Percentiles rank a stretch among this genome's conserved stretches.
These are phyloP conservation scores for Campoplex nolae DNA, from an alignment of 2,888 invertebrate genomes.

Conservation along the genomic window DNA sequence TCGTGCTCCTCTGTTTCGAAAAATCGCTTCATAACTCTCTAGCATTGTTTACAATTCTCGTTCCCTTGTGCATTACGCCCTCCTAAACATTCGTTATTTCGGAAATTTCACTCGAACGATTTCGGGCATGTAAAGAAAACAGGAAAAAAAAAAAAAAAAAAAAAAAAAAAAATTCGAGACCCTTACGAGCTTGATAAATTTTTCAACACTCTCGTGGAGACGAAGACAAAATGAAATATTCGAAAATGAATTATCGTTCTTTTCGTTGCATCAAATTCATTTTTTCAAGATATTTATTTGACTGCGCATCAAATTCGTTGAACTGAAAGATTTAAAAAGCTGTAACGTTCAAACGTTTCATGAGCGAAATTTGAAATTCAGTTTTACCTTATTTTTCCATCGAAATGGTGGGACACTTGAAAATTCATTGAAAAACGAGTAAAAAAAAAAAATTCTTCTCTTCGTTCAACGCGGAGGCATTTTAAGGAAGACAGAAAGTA, in stretches of 20 bases:
- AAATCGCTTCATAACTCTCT: not conserved
- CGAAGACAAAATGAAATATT: slow-evolving; percentile 3
- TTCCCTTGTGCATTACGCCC: not conserved
- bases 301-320: too few relatives aligned
- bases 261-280: too few relatives aligned
- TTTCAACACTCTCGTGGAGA: slow-evolving; percentile 10
- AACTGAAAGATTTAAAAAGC: too few relatives aligned
- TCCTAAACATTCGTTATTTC: slow-evolving; percentile 6
- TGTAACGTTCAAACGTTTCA: too few relatives aligned
- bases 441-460: not conserved
- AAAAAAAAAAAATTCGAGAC: not conserved
- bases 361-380: too few relatives aligned
- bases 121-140: slow-evolving; percentile 33
- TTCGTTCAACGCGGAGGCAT: not conserved
- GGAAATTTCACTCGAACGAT: slow-evolving; percentile 19
- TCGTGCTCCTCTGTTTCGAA: slow-evolving; percentile 48
- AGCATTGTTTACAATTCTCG: not conserved
- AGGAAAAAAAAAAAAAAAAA: not conserved
- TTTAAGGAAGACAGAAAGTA: not conserved
- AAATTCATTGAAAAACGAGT: not conserved
- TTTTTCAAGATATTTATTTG: too few relatives aligned
- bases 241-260: too few relatives aligned
- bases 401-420: not conserved
- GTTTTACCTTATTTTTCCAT: not conserved
- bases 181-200: slow-evolving; percentile 25